Evolutionary conservation across 2,113 vertebrate species (phyloP), one percentile per base, ranked within the genome.

Genomic region (Heterocephalus glaber): DNA sequence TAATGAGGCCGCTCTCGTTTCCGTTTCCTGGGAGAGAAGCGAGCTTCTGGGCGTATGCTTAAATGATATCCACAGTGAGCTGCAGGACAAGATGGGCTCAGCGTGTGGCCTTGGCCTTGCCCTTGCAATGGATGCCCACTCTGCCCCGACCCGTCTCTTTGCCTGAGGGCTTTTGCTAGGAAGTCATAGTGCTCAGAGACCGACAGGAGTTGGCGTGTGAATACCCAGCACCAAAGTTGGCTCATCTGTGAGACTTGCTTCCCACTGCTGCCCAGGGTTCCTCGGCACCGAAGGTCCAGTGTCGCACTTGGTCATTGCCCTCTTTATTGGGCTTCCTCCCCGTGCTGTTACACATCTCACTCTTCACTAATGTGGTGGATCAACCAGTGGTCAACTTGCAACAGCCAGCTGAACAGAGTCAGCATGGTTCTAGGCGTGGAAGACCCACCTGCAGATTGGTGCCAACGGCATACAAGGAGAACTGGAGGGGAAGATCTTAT

Each of bases 1-100:
- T 99, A 38, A 99, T 98, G 97, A 99, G 0, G 99, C 99, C n/a
- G 97, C 98, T 33, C 98, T 98, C 0, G 98, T 99, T 35, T 99
- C 99, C 38, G 98, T 98, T 72, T 98, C 99, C 86, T 99, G 99
- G 61, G 99, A 98, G 0, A 99, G 99, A 30, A 99, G 99, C 0
- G 99, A 99, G 66, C 99, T 99, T 86, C 99, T 96, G 5, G 98
- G 56, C 19, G 17, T 20, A 1, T 96, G 98, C 94, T 97, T 98
- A 24, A 98, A 98, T 14, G 99, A 99, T 95, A 98, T 98, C 47
- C 98, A 98, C 60, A 99, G 99, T 14, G 99, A 99, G 90, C 98
- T 98, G 9, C 98, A 98, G 88, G 98, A 99, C 28, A 4, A 17
- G 65, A 33, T 1, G 98, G 97, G 95, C 4, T 6, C 19, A 19